Base-by-base conservation (phyloP, 2,888 invertebrate species). In the Apotomis betuletana region DNA sequence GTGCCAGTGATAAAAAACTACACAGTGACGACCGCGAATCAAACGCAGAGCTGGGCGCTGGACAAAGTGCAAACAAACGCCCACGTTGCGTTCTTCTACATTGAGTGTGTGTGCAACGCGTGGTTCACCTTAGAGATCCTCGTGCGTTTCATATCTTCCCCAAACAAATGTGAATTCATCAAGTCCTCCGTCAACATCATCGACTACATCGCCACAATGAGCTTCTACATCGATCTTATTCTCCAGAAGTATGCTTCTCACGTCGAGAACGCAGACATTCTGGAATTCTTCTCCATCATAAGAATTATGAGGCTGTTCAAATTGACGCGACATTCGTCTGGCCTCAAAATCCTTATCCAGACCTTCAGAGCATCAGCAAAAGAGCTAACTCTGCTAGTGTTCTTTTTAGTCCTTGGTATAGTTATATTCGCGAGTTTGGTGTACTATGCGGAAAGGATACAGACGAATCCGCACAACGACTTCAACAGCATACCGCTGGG, bases 41-140 rank as follows among this genome's bases (percentile, higher is more conserved):
- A 96, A 83, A 94, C 95, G 78, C 95, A 95, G 71, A 95, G 95
- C 78, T 98, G 97, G 97, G 96, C 96, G 70, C 92, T 98, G 84
- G 98, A 99, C 93, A 97, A 97, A 92, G 95, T 96, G 82, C 97
- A 97, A 90, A 99, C 99, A 69, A 99, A 98, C 92, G 98, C 99
- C 74, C 99, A 99, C 92, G 95, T 97, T 78, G 98, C 98, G 83
- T 99, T 99, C 94, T 99, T 99, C 94, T 99, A 99, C 94, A 98
- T 99, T 86, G 99, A 99, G 94, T 98, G 98, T 94, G 96, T 99
- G 79, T 99, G 99, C 94, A 99, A 99, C 92, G 98, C 99, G 75
- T 99, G 99, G 99, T 99, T 99, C 94, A 99, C 99, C 51, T 95
- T 99, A 84, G 99, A 99, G 90, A 98, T 99, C 88, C 94, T 99